Evolutionary conservation across 2,113 vertebrate species (phyloP).

Genomic region (Passerina amoena): DNA sequence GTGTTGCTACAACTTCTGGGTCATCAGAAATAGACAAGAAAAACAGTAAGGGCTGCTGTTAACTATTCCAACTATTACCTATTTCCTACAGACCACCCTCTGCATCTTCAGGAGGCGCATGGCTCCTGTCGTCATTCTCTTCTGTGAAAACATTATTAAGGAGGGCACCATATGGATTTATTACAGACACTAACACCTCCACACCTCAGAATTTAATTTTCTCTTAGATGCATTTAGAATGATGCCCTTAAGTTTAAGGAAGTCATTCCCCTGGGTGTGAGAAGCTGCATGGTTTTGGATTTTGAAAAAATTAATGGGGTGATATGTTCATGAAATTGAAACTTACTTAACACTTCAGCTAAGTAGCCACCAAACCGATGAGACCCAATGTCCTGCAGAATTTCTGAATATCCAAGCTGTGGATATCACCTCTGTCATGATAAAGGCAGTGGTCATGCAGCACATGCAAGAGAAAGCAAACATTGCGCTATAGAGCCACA

Average conservation of each 20-base stretch:
- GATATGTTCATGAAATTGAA: neutral
- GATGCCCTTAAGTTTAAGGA: neutral
- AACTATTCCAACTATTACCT: neutral
- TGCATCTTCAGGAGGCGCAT: neutral
- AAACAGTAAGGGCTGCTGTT: neutral
- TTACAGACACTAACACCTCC: neutral
- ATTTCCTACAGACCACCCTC: neutral
- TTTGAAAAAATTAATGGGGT: neutral
- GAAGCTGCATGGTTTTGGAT: neutral
- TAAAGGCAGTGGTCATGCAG: neutral
- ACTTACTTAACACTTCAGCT: neutral
- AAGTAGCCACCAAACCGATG: neutral
- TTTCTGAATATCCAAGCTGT: neutral
- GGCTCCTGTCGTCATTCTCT: neutral
- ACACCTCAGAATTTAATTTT: neutral
- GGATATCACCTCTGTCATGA: neutral
- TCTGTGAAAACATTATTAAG: neutral
- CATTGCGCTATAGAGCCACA: no score
- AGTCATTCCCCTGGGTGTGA: neutral
- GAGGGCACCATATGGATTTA: neutral
- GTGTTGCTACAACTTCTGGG: neutral
- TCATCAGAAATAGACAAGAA: neutral
- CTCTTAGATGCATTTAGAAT: neutral
- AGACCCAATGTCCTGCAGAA: neutral
- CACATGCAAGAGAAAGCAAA: neutral